Conservation (phyloP, 2,888 invertebrate species). For the Mythimna pallens region DNA sequence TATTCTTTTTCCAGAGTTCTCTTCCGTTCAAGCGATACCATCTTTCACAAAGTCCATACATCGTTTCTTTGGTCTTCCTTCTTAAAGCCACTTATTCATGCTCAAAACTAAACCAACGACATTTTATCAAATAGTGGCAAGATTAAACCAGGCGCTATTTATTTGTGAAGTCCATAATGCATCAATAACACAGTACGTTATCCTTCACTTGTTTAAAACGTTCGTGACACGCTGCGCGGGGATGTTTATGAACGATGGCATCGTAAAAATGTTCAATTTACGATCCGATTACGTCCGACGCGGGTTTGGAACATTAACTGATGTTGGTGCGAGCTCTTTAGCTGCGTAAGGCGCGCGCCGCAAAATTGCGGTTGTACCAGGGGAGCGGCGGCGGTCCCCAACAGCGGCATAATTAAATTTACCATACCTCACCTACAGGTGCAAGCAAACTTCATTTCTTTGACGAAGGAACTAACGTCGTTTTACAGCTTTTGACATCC, state of each 20-base stretch:
- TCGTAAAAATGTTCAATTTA: constrained; percentile 69
- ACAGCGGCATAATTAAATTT: constrained; percentile 68
- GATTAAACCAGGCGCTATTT: background rate
- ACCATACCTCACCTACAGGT: constrained; percentile 67
- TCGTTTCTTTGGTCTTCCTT: background rate
- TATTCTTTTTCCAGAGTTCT: too few relatives aligned
- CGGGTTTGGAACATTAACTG: constrained; percentile 66
- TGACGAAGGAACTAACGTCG: constrained; percentile 61
- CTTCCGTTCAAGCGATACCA: too few relatives aligned
- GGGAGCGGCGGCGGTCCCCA: constrained; percentile 32
- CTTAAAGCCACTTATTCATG: background rate
- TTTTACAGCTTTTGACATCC: constrained; percentile 33
- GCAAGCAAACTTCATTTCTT: constrained; percentile 65
- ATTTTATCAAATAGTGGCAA: background rate
- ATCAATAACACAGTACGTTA: constrained; percentile 24
- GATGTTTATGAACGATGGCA: constrained; percentile 53
- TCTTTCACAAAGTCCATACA: too few relatives aligned
- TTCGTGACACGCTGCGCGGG: constrained; percentile 49
- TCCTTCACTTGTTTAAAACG: constrained; percentile 51
- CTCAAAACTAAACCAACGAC: background rate
- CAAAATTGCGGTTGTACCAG: constrained; percentile 64
- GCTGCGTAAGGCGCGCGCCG: constrained; percentile 59
- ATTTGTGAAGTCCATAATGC: constrained; percentile 24
- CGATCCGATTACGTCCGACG: constrained; percentile 64
- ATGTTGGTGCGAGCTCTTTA: constrained; percentile 63